Percentiles rank a stretch among this genome's conserved stretches.
Evolutionary conservation across 1,140 invertebrate species (phyloP).

Genomic region (Drosophila rhopaloa): DNA sequence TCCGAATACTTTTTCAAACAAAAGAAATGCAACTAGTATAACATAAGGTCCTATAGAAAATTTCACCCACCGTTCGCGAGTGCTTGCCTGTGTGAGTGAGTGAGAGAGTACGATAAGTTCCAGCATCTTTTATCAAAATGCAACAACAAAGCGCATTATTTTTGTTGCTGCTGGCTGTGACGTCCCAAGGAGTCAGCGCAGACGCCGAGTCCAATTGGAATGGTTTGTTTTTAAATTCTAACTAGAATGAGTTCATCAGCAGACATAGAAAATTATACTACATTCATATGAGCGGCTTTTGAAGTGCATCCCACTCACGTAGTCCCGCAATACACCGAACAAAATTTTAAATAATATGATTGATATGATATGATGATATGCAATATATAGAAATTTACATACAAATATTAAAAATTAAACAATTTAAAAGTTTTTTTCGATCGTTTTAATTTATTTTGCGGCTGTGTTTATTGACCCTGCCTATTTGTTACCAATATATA

Average conservation of each 20-base stretch:
- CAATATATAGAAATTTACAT: background rate
- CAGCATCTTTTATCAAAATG: constrained; percentile 30
- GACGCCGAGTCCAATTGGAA: constrained; percentile 53
- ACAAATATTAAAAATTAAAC: background rate
- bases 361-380: background rate
- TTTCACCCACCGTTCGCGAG: background rate
- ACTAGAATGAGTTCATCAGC: constrained; percentile 61
- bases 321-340: background rate
- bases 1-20: constrained; percentile 1
- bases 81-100: constrained; percentile 7
- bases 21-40: constrained; percentile 34
- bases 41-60: background rate
- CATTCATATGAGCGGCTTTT: constrained; percentile 19
- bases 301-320: constrained; percentile 16
- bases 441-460: background rate
- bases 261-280: constrained; percentile 48
- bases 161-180: constrained; percentile 46
- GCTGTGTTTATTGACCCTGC: no score
- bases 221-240: constrained; percentile 46
- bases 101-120: background rate
- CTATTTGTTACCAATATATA: no score
- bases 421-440: background rate
- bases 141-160: constrained; percentile 47
- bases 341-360: background rate
- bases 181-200: constrained; percentile 54